Evolutionary conservation across 2,113 vertebrate genomes (phyloP).

Genomic region (Lophius piscatorius): DNA sequence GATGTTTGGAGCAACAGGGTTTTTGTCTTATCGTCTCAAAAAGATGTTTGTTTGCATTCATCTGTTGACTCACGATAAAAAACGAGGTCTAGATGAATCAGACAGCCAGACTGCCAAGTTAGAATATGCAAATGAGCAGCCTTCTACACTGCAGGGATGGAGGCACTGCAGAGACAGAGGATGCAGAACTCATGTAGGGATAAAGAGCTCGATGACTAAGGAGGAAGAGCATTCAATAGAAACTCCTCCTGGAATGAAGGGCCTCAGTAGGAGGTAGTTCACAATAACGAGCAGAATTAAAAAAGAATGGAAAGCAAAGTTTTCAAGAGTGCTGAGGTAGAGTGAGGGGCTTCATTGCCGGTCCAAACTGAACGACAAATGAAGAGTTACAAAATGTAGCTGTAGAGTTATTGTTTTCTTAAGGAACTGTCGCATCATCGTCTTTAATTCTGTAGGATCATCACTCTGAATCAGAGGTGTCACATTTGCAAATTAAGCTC

Average conservation of each 20-base stretch:
- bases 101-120: not conserved
- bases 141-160: not conserved
- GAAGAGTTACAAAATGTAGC: not conserved
- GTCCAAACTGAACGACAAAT: not conserved
- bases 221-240: slow-evolving; percentile 7
- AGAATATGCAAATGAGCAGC: not conserved
- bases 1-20: no score
- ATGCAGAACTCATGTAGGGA: not conserved
- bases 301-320: slow-evolving; percentile 3
- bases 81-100: not conserved
- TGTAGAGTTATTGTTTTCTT: not conserved
- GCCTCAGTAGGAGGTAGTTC: not conserved
- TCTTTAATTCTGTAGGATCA: no score
- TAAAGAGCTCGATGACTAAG: not conserved
- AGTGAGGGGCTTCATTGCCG: not conserved
- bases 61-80: no score
- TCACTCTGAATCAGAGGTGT: no score
- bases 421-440: not conserved
- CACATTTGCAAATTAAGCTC: slow-evolving; percentile 5
- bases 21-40: no score
- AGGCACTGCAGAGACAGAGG: not conserved
- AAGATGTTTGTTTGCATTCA: no score
- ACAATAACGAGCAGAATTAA: not conserved
- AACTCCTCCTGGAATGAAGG: not conserved
- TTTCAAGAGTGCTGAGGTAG: slow-evolving; percentile 4